These are phyloP conservation scores for Geotrupes spiniger DNA, from an alignment of 2,888 invertebrate genomes.

Conservation along the genomic window DNA sequence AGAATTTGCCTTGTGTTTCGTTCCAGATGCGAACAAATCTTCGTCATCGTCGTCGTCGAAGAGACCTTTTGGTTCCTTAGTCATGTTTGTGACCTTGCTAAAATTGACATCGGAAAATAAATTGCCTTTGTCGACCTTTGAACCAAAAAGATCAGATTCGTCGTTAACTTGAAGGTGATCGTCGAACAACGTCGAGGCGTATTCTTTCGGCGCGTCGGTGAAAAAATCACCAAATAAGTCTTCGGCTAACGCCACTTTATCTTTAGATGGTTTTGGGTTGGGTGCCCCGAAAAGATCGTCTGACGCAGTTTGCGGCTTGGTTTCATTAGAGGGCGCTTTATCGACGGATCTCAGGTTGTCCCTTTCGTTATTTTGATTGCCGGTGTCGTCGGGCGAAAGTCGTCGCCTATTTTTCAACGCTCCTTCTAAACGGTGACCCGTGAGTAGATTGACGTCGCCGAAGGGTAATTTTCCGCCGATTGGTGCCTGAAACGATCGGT, in stretches of 20 bases:
- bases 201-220: background rate
- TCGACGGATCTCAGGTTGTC: too few relatives aligned
- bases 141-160: background rate
- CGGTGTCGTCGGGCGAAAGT: too few relatives aligned
- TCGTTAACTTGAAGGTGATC: too few relatives aligned
- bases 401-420: too few relatives aligned
- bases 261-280: slow-evolving; percentile 4
- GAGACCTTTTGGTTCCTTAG: slow-evolving; percentile 1
- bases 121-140: background rate
- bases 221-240: slow-evolving; percentile 10
- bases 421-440: background rate
- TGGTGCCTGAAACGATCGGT: background rate
- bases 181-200: slow-evolving; percentile 13
- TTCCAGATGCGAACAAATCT: slow-evolving; percentile 1
- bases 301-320: too few relatives aligned
- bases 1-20: background rate
- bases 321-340: too few relatives aligned
- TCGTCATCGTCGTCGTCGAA: slow-evolving; percentile 19
- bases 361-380: too few relatives aligned
- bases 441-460: background rate
- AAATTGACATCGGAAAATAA: slow-evolving; percentile 9
- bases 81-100: too few relatives aligned
- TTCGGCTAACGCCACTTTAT: background rate
- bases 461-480: slow-evolving; percentile 1
- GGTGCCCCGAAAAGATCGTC: background rate